Conservation (phyloP, 2,888 invertebrate genomes). For the Syritta pipiens region DNA sequence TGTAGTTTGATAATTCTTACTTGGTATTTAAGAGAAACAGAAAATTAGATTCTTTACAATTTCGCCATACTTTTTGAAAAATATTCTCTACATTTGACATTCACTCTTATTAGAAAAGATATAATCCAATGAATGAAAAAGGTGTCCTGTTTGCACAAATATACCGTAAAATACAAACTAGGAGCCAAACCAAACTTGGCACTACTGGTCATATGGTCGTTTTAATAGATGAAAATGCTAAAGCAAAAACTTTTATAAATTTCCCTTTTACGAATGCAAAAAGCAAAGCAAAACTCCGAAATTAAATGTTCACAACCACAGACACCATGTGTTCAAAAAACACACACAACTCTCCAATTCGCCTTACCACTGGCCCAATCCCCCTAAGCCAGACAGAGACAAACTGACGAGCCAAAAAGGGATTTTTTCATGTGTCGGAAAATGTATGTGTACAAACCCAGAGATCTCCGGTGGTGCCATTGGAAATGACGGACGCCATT, state of each 20-base stretch:
- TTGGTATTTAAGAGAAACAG: too few relatives aligned
- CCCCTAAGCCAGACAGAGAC: neutral
- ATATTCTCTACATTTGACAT: too few relatives aligned
- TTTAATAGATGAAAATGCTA: neutral
- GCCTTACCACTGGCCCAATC: neutral
- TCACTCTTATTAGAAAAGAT: too few relatives aligned
- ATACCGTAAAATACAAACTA: neutral
- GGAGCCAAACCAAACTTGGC: neutral
- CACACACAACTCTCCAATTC: neutral
- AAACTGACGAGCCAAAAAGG: conserved; percentile 3
- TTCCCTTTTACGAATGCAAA: conserved; percentile 5
- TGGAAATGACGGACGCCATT: conserved; percentile 66
- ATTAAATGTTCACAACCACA: neutral
- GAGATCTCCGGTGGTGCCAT: conserved; percentile 48
- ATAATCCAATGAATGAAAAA: too few relatives aligned
- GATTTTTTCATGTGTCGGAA: conserved; percentile 14
- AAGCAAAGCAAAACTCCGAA: conserved; percentile 1
- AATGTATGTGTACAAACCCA: conserved; percentile 10
- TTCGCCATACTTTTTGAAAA: too few relatives aligned
- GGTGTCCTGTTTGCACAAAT: too few relatives aligned
- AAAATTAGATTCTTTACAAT: too few relatives aligned
- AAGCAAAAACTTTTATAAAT: neutral
- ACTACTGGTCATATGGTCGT: neutral
- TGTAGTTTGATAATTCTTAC: too few relatives aligned
- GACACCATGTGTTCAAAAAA: neutral